Evolutionary conservation across 2,888 invertebrate species (phyloP).

Genomic region (Biston betularia): DNA sequence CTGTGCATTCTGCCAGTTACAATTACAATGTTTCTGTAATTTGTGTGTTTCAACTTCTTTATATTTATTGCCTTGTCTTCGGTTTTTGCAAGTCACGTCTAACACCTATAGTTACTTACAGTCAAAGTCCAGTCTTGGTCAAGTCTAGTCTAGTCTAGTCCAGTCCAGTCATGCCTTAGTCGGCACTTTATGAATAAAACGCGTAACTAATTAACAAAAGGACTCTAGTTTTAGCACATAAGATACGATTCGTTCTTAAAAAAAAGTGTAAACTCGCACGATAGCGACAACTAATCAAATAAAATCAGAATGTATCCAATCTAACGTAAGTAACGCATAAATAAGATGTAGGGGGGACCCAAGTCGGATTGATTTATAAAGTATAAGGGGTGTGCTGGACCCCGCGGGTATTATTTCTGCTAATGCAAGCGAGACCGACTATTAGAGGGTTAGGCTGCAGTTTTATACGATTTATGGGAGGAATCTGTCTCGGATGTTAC

Average conservation of each 20-base stretch:
- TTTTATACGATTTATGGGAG: constrained; percentile 52
- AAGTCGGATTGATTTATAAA: constrained; percentile 66
- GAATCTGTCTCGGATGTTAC: constrained; percentile 8
- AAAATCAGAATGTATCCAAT: constrained; percentile 36
- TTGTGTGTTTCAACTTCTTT: no score
- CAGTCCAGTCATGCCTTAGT: no score
- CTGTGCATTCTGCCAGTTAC: no score
- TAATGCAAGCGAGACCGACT: constrained; percentile 57
- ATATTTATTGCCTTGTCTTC: no score
- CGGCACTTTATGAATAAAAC: no score
- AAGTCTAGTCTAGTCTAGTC: no score
- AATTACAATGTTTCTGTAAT: no score
- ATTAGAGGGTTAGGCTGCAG: constrained; percentile 54
- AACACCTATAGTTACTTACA: no score
- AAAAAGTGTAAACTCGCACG: neutral
- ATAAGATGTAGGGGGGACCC: constrained; percentile 24
- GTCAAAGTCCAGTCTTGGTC: no score
- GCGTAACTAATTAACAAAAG: no score
- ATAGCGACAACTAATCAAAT: constrained; percentile 26
- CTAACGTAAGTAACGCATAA: constrained; percentile 36
- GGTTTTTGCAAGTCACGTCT: no score
- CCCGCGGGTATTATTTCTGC: constrained; percentile 58
- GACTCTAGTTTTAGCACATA: no score
- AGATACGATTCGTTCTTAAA: neutral
- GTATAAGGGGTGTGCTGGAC: constrained; percentile 54